A percentile compares a stretch with the other conserved stretches of the same genome.
These are phyloP conservation scores for Actinernus sp. DNA, from an alignment of 92 coral and sea anemone species.

Conservation along the genomic window DNA sequence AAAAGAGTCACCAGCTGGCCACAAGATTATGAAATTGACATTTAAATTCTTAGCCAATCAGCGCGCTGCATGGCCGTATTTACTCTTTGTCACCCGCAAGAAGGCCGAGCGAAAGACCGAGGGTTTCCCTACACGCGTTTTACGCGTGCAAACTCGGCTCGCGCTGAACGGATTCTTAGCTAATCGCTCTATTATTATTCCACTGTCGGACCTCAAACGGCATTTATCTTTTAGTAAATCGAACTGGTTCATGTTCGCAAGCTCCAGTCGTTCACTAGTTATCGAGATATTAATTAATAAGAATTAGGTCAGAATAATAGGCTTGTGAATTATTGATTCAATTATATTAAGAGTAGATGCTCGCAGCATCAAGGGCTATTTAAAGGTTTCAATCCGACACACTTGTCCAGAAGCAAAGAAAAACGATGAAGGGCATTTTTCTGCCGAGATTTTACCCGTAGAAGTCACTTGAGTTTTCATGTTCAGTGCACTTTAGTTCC, in stretches of 20 bases:
- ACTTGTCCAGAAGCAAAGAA: too few species aligned
- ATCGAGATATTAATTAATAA: slow-evolving; percentile 17
- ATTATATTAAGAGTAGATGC: too few species aligned
- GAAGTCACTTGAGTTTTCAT: too few species aligned
- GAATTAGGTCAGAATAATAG: slow-evolving; percentile 54
- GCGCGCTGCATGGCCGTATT: slow-evolving; percentile 54
- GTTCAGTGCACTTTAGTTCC: too few species aligned
- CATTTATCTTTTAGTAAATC: too few species aligned
- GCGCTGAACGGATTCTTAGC: background rate
- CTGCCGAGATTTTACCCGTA: too few species aligned
- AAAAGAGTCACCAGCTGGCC: slow-evolving; percentile 80
- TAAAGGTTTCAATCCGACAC: too few species aligned
- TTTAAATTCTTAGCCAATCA: slow-evolving; percentile 85
- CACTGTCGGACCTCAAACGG: too few species aligned
- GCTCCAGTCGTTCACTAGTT: slow-evolving; percentile 7
- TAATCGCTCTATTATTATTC: too few species aligned
- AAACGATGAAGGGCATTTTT: too few species aligned
- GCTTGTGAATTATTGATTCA: slow-evolving; percentile 35
- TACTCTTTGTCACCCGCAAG: slow-evolving; percentile 82
- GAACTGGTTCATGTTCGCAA: background rate
- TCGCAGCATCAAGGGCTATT: too few species aligned
- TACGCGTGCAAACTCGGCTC: slow-evolving; percentile 39
- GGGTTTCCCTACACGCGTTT: slow-evolving; percentile 58
- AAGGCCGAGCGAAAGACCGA: slow-evolving; percentile 64
- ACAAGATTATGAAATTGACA: slow-evolving; percentile 54